A percentile compares a stretch with the other conserved stretches of the same genome.
Evolutionary conservation across 2,113 vertebrate genomes (phyloP).

Genomic region (Neotragus pygmaeus): DNA sequence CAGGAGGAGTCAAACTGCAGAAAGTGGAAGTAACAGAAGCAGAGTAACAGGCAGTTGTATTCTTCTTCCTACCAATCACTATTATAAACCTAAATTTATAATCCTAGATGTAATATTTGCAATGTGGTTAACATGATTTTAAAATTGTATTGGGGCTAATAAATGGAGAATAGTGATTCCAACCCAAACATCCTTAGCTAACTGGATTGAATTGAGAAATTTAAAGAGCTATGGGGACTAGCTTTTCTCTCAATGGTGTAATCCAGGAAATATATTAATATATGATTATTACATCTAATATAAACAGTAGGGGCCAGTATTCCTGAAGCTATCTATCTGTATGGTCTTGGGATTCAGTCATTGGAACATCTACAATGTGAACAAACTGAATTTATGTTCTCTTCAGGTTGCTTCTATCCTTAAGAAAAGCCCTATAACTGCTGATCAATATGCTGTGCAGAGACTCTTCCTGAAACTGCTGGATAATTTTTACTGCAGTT

Average conservation of each 20-base stretch:
- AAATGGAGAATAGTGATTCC: constrained; percentile 16
- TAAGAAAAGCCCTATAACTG: constrained; percentile 6
- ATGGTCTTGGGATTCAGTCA: background rate
- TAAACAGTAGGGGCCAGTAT: constrained; percentile 21
- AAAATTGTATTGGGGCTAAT: background rate
- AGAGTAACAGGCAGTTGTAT: background rate
- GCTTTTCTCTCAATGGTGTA: background rate
- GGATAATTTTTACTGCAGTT: constrained; percentile 73
- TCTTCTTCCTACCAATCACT: background rate
- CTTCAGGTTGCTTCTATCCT: background rate
- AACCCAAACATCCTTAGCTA: background rate
- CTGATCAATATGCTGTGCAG: constrained; percentile 64
- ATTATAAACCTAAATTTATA: background rate
- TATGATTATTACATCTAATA: background rate
- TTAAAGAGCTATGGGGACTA: background rate
- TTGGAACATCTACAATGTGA: background rate
- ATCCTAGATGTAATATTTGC: background rate
- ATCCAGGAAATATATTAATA: constrained; percentile 6
- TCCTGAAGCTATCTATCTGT: background rate
- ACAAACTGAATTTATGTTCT: background rate
- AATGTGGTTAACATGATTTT: constrained; percentile 29
- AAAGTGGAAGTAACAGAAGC: background rate
- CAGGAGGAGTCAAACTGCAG: background rate
- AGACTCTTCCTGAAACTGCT: constrained; percentile 60
- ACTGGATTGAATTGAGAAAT: constrained; percentile 8